A percentile compares a stretch with the other conserved stretches of the same genome.
Evolutionary conservation across 1,140 invertebrate genomes (phyloP).

Genomic region (Pseudoatta argentina): DNA sequence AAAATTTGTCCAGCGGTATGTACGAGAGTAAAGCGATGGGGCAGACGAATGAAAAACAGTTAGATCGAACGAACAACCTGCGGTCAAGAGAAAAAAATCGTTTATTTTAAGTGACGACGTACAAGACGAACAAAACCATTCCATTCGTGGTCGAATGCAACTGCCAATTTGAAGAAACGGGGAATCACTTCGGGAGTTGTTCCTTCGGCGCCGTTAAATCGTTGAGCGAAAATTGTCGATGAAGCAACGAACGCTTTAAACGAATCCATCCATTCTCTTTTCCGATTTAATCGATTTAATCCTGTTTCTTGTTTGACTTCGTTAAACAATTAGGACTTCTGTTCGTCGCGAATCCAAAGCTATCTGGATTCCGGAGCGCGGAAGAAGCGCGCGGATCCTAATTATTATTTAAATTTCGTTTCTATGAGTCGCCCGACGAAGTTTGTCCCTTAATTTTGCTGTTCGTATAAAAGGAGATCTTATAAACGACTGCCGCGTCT

Average conservation of each 20-base stretch:
- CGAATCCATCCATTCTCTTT: background rate
- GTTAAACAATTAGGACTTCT: constrained; percentile 55
- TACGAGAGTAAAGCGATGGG: constrained; percentile 34
- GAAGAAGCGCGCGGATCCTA: constrained; percentile 38
- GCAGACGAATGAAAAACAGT: constrained; percentile 70
- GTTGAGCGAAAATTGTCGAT: constrained; percentile 24
- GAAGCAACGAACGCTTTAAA: constrained; percentile 22
- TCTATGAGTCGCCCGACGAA: background rate
- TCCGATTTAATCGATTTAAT: constrained; percentile 34
- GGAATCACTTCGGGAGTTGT: background rate
- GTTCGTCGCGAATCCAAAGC: background rate
- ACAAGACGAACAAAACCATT: constrained; percentile 31
- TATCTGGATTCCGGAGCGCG: background rate
- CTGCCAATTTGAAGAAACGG: constrained; percentile 23
- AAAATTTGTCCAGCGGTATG: constrained; percentile 63
- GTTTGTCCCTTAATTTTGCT: background rate
- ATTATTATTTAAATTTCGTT: constrained; percentile 67
- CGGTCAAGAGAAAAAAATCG: constrained; percentile 60
- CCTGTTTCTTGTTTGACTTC: constrained; percentile 24
- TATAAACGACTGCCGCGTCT: constrained; percentile 9
- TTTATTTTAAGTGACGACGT: constrained; percentile 40
- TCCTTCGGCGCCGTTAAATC: background rate
- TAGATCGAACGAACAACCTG: constrained; percentile 49
- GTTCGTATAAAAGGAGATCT: constrained; percentile 8
- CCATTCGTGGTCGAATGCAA: background rate